Base-by-base conservation (phyloP, 2,113 vertebrate species). In the Pachyramphus minor region DNA sequence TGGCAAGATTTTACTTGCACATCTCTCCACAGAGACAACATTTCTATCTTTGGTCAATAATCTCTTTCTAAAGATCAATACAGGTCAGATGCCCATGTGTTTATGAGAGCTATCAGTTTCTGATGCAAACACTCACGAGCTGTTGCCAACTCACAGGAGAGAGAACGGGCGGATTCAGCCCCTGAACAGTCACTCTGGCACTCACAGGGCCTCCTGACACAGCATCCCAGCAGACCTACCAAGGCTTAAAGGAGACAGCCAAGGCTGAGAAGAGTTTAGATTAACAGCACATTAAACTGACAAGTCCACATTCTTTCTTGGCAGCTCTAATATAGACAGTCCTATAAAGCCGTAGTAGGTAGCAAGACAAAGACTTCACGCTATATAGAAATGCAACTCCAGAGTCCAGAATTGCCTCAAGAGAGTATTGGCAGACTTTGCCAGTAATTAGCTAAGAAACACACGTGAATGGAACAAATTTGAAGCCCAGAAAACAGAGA, bases 1-100 rank as follows among this genome's bases (percentile, higher is more conserved):
- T 10, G 31, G 60, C 22, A 52, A 56, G 47, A 84, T 90, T 92
- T 84, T 16, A 68, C 75, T 92, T 62, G 59, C 55, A 37, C 33
- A n/a, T 49, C 52, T 64, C 69, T 73, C 85, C 83, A 37, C 37
- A 45, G 85, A 93, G 85, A 86, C 37, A 80, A 33, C 16, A 20
- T 84, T 86, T 86, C 68, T 77, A 83, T 83, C 47, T 62, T 13
- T 56, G 64, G 37, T 90, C 90, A 86, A 66, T 68, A 69, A 90
- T 67, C n/a, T 20, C 80, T 75, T 89, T 45, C 72, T 49, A 24
- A 68, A 80, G 90, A 94, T 89, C 82, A 86, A 60, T 92, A 88
- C 10, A 68, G 82, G 68, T 86, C 93, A 81, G 90, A 55, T 75
- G 73, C 25, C 76, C 56, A 18, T 4, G 60, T 81, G 79, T 86